Evolutionary conservation across 1,140 invertebrate species (phyloP).

Genomic region (Belonocnema kinseyi): DNA sequence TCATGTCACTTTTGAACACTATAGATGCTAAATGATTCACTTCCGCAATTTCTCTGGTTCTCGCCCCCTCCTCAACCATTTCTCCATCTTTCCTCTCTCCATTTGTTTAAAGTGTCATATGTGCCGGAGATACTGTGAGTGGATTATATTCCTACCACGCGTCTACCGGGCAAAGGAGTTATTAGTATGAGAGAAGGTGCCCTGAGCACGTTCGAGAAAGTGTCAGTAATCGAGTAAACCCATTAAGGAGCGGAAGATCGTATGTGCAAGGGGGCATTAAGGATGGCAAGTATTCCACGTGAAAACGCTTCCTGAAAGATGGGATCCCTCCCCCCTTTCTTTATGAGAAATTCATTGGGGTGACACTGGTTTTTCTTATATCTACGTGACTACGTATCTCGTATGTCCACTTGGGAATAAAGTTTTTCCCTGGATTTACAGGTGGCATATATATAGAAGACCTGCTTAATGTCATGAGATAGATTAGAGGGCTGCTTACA

Average conservation of each 20-base stretch:
- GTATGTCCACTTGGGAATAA: too few relatives aligned
- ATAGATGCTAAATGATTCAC: slow-evolving; percentile 10
- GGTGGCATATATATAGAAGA: too few relatives aligned
- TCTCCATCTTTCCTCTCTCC: neutral
- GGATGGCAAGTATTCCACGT: neutral
- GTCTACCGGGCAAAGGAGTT: slow-evolving; percentile 5
- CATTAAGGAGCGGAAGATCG: slow-evolving; percentile 20
- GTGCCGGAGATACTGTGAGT: neutral
- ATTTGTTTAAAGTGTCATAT: slow-evolving; percentile 17
- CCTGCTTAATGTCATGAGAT: too few relatives aligned
- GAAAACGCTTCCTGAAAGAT: neutral
- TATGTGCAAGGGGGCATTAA: neutral
- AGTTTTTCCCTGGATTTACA: too few relatives aligned
- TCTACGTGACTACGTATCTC: too few relatives aligned
- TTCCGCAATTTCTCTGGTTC: neutral
- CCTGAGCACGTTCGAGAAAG: slow-evolving; percentile 9
- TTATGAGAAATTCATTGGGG: too few relatives aligned
- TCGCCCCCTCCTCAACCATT: too few relatives aligned
- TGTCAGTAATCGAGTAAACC: slow-evolving; percentile 29
- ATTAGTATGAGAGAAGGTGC: slow-evolving; percentile 15
- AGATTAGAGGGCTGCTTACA: too few relatives aligned
- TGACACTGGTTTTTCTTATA: too few relatives aligned
- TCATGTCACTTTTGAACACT: neutral
- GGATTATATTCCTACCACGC: slow-evolving; percentile 19
- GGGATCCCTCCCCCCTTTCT: neutral